Conservation (phyloP, 2,888 invertebrate genomes). For the Agrotis exclamationis region DNA sequence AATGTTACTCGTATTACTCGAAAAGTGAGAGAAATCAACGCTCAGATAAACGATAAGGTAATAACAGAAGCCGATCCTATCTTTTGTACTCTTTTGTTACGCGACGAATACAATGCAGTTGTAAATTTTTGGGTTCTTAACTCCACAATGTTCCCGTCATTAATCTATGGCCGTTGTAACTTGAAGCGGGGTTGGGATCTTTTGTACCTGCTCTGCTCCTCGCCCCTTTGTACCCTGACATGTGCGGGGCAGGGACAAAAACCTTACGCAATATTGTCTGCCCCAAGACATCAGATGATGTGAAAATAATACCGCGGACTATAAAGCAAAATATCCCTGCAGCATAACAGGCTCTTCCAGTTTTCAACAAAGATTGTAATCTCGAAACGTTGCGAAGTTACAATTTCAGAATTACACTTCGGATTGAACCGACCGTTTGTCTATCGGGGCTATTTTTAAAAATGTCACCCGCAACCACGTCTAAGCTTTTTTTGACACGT, state of each 20-base stretch:
- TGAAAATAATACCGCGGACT: conserved; percentile 83
- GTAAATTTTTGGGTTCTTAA: conserved; percentile 91
- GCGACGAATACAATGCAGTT: conserved; percentile 86
- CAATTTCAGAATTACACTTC: conserved; percentile 68
- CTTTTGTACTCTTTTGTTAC: conserved; percentile 88
- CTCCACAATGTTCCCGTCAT: conserved; percentile 89
- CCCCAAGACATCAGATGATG: conserved; percentile 82
- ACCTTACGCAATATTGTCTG: conserved; percentile 88
- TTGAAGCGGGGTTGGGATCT: conserved; percentile 85
- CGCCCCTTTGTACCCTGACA: conserved; percentile 87
- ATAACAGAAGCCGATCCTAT: conserved; percentile 89
- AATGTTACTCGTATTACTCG: conserved; percentile 86
- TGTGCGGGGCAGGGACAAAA: conserved; percentile 87
- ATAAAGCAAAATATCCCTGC: conserved; percentile 70
- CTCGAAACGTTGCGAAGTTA: conserved; percentile 72
- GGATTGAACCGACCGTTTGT: conserved; percentile 76
- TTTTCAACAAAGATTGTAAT: conserved; percentile 70
- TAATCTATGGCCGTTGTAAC: conserved; percentile 90
- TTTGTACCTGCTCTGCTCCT: conserved; percentile 88
- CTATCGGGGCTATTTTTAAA: conserved; percentile 83
- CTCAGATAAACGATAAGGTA: conserved; percentile 88
- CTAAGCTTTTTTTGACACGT: conserved; percentile 86
- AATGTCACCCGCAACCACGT: conserved; percentile 88
- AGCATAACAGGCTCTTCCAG: conserved; percentile 23
- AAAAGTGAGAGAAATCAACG: conserved; percentile 88